phyloP scores from a whole-genome alignment of 2,113 vertebrate species.

The Rhinolophus sinicus region DNA sequence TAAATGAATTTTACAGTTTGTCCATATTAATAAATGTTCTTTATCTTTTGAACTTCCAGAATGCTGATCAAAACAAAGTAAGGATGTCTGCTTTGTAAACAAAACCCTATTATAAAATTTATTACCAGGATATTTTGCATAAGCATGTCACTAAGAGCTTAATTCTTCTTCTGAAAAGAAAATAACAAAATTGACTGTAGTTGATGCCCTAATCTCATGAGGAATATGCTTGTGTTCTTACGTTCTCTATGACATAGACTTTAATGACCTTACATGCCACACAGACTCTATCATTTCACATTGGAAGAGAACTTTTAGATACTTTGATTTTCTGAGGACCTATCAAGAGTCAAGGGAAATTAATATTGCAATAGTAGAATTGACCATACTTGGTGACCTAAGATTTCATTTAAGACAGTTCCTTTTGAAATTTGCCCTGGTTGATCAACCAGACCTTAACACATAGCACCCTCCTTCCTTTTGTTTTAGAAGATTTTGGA shows the following conservation, averaged over 20 bases:
- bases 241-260: not conserved
- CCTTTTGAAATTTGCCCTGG: not conserved
- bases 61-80: constrained; percentile 30
- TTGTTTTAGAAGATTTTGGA: not conserved
- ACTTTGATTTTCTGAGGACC: not conserved
- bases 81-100: not conserved
- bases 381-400: not conserved
- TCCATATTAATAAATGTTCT: constrained; percentile 6
- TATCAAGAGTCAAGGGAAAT: not conserved
- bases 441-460: not conserved
- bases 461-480: not conserved
- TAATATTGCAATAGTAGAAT: not conserved
- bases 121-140: not conserved
- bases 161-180: not conserved
- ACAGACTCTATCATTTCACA: not conserved
- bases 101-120: not conserved
- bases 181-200: not conserved
- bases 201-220: not conserved
- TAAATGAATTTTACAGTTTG: constrained; percentile 65
- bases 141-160: not conserved
- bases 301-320: not conserved
- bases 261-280: not conserved
- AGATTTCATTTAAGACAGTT: not conserved
- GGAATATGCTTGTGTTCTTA: not conserved
- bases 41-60: constrained; percentile 46